Conservation (phyloP, 2,888 invertebrate genomes). For the Ferdinandea cuprea region DNA sequence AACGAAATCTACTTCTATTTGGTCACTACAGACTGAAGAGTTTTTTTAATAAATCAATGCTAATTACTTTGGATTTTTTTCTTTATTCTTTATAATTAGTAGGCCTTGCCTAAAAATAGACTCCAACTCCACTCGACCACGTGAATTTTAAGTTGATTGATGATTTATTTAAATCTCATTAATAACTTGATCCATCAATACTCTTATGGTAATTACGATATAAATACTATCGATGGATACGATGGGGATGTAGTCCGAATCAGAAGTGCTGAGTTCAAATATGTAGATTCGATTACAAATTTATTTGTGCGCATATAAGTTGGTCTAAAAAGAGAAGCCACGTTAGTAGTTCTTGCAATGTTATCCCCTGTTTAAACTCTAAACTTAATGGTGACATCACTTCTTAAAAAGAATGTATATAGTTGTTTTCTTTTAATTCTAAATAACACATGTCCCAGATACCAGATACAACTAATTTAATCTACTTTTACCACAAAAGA, state of each 20-base stretch:
- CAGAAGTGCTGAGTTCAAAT: conserved; percentile 8
- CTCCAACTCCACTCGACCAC: background rate
- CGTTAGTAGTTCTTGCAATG: no score
- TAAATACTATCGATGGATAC: conserved; percentile 7
- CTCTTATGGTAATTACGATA: conserved; percentile 17
- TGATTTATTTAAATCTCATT: background rate
- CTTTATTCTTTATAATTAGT: background rate
- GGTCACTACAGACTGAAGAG: no score
- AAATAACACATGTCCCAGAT: conserved; percentile 2
- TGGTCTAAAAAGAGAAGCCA: no score
- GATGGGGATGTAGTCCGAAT: background rate
- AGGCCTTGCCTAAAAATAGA: background rate
- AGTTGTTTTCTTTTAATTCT: background rate
- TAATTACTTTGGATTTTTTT: background rate
- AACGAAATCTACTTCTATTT: no score
- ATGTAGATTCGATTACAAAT: background rate
- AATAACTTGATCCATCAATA: background rate
- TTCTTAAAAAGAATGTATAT: conserved; percentile 10
- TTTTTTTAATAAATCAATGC: background rate
- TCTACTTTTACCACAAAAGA: conserved; percentile 1
- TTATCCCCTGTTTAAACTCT: background rate
- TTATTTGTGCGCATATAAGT: no score
- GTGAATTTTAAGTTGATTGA: background rate
- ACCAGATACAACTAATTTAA: conserved; percentile 6
- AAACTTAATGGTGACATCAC: conserved; percentile 32